phyloP scores from a whole-genome alignment of 2,113 vertebrate species.

The Dromiciops gliroides region DNA sequence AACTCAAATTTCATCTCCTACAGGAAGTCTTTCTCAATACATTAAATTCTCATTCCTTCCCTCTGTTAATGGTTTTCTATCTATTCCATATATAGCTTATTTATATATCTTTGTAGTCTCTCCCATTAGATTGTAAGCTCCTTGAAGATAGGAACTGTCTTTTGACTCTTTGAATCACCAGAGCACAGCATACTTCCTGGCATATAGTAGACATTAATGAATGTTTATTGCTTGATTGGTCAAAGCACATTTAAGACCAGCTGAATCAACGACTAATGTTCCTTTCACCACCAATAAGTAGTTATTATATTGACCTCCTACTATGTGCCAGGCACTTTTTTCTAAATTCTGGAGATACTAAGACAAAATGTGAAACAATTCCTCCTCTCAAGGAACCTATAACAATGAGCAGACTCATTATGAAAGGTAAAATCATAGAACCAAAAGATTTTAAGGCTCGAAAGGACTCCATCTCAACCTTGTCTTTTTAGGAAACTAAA shows the following conservation, averaged over 20 bases:
- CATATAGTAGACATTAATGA: neutral
- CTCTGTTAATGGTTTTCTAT: neutral
- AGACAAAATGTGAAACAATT: neutral
- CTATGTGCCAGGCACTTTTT: neutral
- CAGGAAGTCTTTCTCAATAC: too few relatives aligned
- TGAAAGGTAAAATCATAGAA: neutral
- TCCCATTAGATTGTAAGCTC: neutral
- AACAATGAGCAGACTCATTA: neutral
- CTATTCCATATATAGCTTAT: neutral
- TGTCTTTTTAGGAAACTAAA: neutral
- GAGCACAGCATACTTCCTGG: neutral
- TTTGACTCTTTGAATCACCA: neutral
- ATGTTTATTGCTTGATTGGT: neutral
- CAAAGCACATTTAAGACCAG: neutral
- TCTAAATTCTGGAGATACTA: neutral
- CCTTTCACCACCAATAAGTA: neutral
- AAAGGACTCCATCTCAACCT: neutral
- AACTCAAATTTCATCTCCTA: neutral
- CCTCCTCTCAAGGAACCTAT: neutral
- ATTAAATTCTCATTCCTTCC: neutral
- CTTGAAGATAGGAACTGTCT: neutral
- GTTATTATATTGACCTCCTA: neutral
- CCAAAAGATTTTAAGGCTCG: neutral
- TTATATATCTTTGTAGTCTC: neutral
- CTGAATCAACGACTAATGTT: neutral